Conservation (phyloP, 2,113 vertebrate species). For the Onychorhynchus coronatus region DNA sequence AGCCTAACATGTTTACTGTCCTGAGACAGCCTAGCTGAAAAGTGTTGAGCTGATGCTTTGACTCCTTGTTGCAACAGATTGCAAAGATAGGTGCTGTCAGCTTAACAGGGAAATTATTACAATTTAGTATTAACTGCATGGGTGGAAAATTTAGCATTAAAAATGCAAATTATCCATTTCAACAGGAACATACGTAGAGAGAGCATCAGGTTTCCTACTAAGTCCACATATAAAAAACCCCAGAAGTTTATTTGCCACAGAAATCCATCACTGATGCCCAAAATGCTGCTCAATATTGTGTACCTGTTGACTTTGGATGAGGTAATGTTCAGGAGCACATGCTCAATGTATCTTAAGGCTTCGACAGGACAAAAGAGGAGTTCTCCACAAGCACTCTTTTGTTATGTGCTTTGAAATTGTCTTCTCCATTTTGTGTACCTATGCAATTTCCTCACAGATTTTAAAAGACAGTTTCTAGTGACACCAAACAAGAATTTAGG, state of each 20-base stretch:
- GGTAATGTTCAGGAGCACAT: not conserved
- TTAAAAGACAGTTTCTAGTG: not conserved
- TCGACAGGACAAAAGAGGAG: not conserved
- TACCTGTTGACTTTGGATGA: not conserved
- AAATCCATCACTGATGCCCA: not conserved
- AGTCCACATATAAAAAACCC: not conserved
- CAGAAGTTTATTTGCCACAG: not conserved
- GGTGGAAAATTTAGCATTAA: not conserved
- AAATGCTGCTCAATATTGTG: accelerated
- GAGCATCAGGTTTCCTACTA: not conserved
- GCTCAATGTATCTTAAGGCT: not conserved
- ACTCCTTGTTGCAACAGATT: not conserved
- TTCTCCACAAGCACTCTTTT: not conserved
- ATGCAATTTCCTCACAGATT: not conserved
- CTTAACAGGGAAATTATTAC: not conserved
- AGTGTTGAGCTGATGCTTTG: not conserved
- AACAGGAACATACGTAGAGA: not conserved
- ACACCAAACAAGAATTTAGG: not conserved
- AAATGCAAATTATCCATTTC: not conserved
- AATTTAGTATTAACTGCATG: not conserved
- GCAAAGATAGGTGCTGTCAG: not conserved
- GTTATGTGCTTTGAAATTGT: not conserved
- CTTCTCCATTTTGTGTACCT: not conserved
- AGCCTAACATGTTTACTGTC: not conserved
- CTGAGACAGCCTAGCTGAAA: not conserved